Conservation (phyloP, 2,797 vertebrate genomes). For the Pseudochirops corinnae region DNA sequence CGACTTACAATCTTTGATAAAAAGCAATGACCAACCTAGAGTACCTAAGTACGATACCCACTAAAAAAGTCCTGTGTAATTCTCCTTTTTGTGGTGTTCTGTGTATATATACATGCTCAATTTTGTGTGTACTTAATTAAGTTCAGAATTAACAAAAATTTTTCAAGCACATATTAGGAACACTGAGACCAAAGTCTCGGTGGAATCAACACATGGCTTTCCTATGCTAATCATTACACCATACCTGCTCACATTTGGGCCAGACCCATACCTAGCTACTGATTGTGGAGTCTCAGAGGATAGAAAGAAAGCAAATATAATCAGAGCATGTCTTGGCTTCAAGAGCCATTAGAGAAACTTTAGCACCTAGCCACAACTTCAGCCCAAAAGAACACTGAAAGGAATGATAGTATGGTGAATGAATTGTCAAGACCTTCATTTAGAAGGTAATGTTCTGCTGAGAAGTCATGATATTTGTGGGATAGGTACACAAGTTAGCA, state of each 20-base stretch:
- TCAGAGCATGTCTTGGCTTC: not conserved
- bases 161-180: not conserved
- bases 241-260: not conserved
- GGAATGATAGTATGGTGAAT: not conserved
- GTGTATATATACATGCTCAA: not conserved
- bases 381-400: not conserved
- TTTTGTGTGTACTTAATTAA: not conserved
- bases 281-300: not conserved
- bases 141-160: not conserved
- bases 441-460: not conserved
- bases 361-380: not conserved
- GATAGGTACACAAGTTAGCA: not conserved
- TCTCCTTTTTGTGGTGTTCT: not conserved
- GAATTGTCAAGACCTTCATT: not conserved
- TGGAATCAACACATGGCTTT: not conserved
- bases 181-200: not conserved
- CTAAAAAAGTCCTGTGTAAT: not conserved
- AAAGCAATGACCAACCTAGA: not conserved
- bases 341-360: not conserved
- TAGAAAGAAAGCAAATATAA: not conserved
- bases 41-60: not conserved
- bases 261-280: not conserved
- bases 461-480: not conserved
- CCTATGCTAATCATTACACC: not conserved
- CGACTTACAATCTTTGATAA: not conserved